Evolutionary conservation across 1,140 invertebrate genomes (phyloP), one percentile per base, ranked within the genome.

Genomic region (Zaprionus kolodkinae): DNA sequence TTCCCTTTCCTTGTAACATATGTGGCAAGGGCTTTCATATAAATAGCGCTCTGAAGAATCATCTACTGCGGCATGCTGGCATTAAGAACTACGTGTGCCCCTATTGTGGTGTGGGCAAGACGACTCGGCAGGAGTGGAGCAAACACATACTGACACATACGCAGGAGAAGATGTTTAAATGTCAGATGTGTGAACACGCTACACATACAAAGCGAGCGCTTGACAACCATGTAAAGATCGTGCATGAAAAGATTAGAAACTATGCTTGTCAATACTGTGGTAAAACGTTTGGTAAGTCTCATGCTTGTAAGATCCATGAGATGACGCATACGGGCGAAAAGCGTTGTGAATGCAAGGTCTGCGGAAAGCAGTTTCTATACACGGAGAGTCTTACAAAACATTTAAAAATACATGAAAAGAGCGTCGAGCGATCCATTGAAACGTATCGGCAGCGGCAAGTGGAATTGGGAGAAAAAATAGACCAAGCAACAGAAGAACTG

Each of bases 1-100:
- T 94, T 48, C 94, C 94, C 1, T 94, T 94, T 65, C 93, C 94
- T 0, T 95, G 94, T 70, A 94, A 94, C 60, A 94, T 94, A 1
- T 94, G 94, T 73, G 93, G 93, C 54, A 91, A 92, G 65, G 82
- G 79, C 33, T 92, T 92, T 33, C 80, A 87, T 17, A 85, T 91
- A 0, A 92, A 92, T 7, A 89, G 85, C 36, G 85, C 85, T 0
- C 62, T 92, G 0, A 92, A 92, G 52, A 88, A 92, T 54, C 91
- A 92, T 74, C 64, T 92, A 7, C 81, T 92, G 5, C 81, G 91
- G 3, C 92, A 92, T 33, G 85, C 91, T 0, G 92, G 92, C 6
- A 92, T 92, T 25, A 92, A 91, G 60, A 92, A 92, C 67, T 92
- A 89, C 38, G 86, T 92, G 35, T 92, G 92, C 36, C 91, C 88